Base-by-base conservation (phyloP, 2,797 vertebrate genomes). In the Kryptolebias ocellatus region DNA sequence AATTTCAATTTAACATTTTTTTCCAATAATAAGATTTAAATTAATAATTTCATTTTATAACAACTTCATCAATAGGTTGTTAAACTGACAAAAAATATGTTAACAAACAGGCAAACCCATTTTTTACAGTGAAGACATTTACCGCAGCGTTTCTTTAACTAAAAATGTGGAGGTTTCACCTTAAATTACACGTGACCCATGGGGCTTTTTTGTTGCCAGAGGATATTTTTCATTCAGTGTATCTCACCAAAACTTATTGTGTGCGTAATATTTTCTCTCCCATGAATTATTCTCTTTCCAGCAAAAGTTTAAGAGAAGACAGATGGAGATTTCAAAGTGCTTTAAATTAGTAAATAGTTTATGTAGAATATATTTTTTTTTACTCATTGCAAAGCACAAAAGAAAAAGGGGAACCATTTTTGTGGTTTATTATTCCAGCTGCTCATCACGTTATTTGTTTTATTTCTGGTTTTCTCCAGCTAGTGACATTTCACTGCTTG, bases 351-450 rank as follows among this genome's bases (percentile, higher is more conserved):
- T 9, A 42, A 44, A 29, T 9, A 27, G 24, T 4, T 27, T 37
- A 10, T 24, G 20, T 24, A 24, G 20, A 24, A 24, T 24, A 24
- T 24, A 24, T 24, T 24, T 39, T 39, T 39, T 39, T 39, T 39
- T 39, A 1, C 49, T 11, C 12, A 11, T 20, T 24, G 10, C 49
- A 50, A 10, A 11, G 39, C 31, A n/a, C 17, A n/a, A 64, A n/a
- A 47, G 46, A 54, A 42, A 1, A 39, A 39, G 67, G 66, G 53
- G 83, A 79, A 67, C 64, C 67, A 62, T 53, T 56, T 72, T 15
- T 9, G 58, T 57, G 71, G 77, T 86, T 90, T 91, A 83, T 92
- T 91, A 80, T 90, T 67, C 50, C 90, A 92, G 91, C 88, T 92
- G 86, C 74, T 87, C 76, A 74, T 88, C 49, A 60, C 20, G 0